Base-by-base conservation (phyloP, 2,797 vertebrate species). In the Florisuga fusca region DNA sequence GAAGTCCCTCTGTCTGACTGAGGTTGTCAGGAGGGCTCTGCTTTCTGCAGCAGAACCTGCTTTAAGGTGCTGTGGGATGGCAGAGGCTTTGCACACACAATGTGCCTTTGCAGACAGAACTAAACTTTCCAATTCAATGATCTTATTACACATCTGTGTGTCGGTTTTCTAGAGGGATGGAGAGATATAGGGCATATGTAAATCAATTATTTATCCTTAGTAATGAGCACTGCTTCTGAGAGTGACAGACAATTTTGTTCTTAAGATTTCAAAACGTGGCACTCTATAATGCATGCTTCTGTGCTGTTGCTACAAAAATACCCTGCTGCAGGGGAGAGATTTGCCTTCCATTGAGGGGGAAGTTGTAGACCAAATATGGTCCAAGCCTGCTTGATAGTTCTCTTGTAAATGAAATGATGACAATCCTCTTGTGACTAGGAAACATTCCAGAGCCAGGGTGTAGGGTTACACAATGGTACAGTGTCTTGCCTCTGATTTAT, bases 401-500 rank as follows among this genome's bases (percentile, higher is more conserved):
- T 69, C 82, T 95, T 0, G 2, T 95, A 95, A 95, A 89, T 84
- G 92, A 94, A 96, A 97, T 89, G 79, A 96, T 95, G 96, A 96
- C 95, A 96, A 95, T 95, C 94, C 95, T 89, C 94, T 95, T 95
- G 93, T 96, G 93, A 96, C 87, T 92, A 93, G 95, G 95, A 96
- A 96, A 92, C 87, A 95, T 96, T 96, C 96, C 96, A 97, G 94
- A 93, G 91, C 82, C 2, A 0, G 94, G 90, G 94, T 97, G 92
- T 97, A 93, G 91, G 71, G 94, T 95, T 96, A 95, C 94, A 96
- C 95, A 97, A 96, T 95, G 92, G 93, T 93, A 96, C 94, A 95
- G 95, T 97, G 95, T 97, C 95, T 95, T 89, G 87, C 91, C 92
- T 79, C 76, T 95, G 96, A 97, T 96, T 97, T 97, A 96, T 97